A percentile compares a stretch with the other conserved stretches of the same genome.
phyloP scores from a whole-genome alignment of 1,140 invertebrate species.

The Trachymyrmex septentrionalis region DNA sequence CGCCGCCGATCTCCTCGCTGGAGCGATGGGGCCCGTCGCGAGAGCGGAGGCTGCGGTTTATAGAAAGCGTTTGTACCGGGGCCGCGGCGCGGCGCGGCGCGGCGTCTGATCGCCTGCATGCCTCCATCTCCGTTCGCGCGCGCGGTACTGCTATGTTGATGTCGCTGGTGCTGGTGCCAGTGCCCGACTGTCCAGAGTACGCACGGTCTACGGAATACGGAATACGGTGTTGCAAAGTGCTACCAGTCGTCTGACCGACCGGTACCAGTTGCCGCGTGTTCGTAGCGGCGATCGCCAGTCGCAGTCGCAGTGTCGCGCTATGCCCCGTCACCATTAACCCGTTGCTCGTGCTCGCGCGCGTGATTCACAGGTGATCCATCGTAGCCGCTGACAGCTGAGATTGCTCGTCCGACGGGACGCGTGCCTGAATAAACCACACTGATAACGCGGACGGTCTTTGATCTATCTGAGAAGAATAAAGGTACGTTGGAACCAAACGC shows the following conservation, averaged over 20 bases:
- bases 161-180: not conserved
- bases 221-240: slow-evolving; percentile 65
- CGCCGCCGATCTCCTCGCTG: slow-evolving; percentile 42
- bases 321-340: not conserved
- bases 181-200: not conserved
- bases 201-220: slow-evolving; percentile 2
- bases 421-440: not conserved
- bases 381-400: not conserved
- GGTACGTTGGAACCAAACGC: slow-evolving; percentile 11
- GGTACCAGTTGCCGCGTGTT: slow-evolving; percentile 24
- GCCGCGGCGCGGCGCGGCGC: not conserved
- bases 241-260: slow-evolving; percentile 67
- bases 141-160: not conserved
- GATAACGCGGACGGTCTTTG: not conserved
- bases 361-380: slow-evolving; percentile 23
- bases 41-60: slow-evolving; percentile 74
- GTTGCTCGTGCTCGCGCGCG: not conserved
- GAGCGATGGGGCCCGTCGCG: slow-evolving; percentile 43
- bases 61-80: slow-evolving; percentile 75
- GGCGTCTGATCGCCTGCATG: slow-evolving; percentile 43
- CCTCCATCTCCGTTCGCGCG: slow-evolving; percentile 55
- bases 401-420: not conserved
- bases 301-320: not conserved
- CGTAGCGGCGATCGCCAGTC: not conserved
- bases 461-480: not conserved